Evolutionary conservation across 2,888 invertebrate genomes (phyloP).

Genomic region (Toxonevra muliebris): DNA sequence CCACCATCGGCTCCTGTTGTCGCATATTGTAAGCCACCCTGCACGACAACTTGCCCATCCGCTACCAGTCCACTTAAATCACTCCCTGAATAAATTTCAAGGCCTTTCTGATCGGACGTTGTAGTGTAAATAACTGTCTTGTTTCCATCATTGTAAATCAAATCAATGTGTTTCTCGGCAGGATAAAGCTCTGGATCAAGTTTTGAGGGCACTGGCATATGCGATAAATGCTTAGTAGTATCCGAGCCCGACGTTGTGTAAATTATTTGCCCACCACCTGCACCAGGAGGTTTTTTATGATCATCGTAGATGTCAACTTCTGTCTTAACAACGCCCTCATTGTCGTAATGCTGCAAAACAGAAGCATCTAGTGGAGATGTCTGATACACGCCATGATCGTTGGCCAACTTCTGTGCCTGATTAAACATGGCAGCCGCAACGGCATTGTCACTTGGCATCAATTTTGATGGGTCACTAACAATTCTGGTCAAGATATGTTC

Average conservation of each 20-base stretch:
- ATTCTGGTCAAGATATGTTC: slow-evolving; percentile 65
- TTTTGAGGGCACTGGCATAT: slow-evolving; percentile 61
- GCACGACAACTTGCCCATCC: slow-evolving; percentile 65
- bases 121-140: slow-evolving; percentile 86
- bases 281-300: slow-evolving; percentile 54
- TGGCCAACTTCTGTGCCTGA: slow-evolving; percentile 62
- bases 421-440: slow-evolving; percentile 63
- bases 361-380: slow-evolving; percentile 63
- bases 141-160: slow-evolving; percentile 85
- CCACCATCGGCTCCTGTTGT: slow-evolving; percentile 58
- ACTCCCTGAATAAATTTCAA: slow-evolving; percentile 71
- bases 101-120: slow-evolving; percentile 78
- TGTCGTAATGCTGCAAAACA: slow-evolving; percentile 62
- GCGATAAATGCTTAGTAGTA: slow-evolving; percentile 63
- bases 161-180: slow-evolving; percentile 72
- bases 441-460: slow-evolving; percentile 62
- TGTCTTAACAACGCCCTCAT: slow-evolving; percentile 58
- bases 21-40: slow-evolving; percentile 64
- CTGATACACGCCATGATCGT: slow-evolving; percentile 61
- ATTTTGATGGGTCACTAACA: slow-evolving; percentile 64
- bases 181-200: slow-evolving; percentile 65
- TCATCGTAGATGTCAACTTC: slow-evolving; percentile 64
- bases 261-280: slow-evolving; percentile 61
- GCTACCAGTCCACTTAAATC: slow-evolving; percentile 63
- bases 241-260: slow-evolving; percentile 63